A percentile compares a stretch with the other conserved stretches of the same genome.
These are phyloP conservation scores for Psettodes erumei DNA, from an alignment of 2,113 vertebrate species.

Conservation along the genomic window DNA sequence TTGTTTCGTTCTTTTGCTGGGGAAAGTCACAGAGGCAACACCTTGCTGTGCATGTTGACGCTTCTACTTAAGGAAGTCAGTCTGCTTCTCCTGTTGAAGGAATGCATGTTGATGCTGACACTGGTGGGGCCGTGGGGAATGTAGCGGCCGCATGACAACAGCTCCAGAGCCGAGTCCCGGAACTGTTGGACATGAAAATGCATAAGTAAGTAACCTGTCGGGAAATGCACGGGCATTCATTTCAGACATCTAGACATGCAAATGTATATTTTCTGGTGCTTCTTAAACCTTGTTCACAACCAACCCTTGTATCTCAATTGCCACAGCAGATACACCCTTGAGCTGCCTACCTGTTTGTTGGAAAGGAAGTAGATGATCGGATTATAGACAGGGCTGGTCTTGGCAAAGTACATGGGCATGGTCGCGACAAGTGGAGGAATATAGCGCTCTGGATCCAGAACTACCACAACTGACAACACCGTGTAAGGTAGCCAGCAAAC, in stretches of 20 bases:
- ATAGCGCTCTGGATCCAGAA: conserved; percentile 73
- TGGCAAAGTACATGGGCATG: conserved; percentile 84
- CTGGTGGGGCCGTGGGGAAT: conserved; percentile 39
- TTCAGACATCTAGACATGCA: not conserved
- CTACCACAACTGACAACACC: conserved; percentile 76
- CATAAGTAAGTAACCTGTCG: not conserved
- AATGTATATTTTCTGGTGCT: not conserved
- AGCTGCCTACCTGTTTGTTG: conserved; percentile 79
- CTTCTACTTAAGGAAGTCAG: conserved; percentile 34
- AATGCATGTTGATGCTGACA: conserved; percentile 55
- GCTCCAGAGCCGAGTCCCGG: conserved; percentile 72
- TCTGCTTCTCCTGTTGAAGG: conserved; percentile 39
- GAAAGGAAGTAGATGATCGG: conserved; percentile 83
- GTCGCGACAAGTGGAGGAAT: conserved; percentile 82
- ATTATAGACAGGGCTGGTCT: conserved; percentile 83
- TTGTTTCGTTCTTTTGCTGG: conserved; percentile 14
- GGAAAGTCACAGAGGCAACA: conserved; percentile 72
- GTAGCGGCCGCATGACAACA: conserved; percentile 74
- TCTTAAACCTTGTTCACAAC: not conserved
- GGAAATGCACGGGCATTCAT: not conserved
- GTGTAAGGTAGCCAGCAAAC: conserved; percentile 84
- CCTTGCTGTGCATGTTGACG: conserved; percentile 56
- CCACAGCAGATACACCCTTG: not conserved
- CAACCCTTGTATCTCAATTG: not conserved
- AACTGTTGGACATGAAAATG: conserved; percentile 61